Evolutionary conservation across 2,888 invertebrate species (phyloP).

Genomic region (Sminthurinus aureus): DNA sequence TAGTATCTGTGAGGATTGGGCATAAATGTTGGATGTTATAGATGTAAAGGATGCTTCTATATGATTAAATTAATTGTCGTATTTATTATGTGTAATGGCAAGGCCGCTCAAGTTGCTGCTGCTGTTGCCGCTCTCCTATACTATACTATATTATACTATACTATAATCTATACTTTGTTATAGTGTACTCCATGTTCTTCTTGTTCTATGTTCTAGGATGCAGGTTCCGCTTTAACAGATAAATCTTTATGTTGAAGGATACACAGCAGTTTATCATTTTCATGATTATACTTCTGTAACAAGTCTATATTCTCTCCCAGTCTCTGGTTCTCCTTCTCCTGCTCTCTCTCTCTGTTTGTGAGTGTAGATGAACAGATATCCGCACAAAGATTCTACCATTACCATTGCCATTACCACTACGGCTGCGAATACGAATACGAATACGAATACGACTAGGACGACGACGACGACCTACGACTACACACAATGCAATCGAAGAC

Average conservation of each 20-base stretch:
- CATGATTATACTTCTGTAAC: constrained; percentile 32
- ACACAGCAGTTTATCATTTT: constrained; percentile 36
- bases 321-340: neutral
- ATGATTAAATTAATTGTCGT: constrained; percentile 38
- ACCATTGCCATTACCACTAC: neutral
- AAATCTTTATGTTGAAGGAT: constrained; percentile 42
- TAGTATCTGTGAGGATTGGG: too few relatives aligned
- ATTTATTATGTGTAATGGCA: constrained; percentile 41
- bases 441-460: neutral
- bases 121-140: constrained; percentile 31
- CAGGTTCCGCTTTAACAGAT: constrained; percentile 39
- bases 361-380: neutral
- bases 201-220: neutral
- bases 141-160: too few relatives aligned
- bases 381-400: neutral
- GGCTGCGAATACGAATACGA: neutral
- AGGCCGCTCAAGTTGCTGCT: constrained; percentile 20
- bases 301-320: neutral
- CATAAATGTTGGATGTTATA: too few relatives aligned
- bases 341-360: neutral
- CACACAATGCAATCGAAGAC: neutral
- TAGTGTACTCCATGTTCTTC: too few relatives aligned
- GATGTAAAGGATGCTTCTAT: neutral
- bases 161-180: too few relatives aligned
- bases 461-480: neutral